Base-by-base conservation (phyloP, 2,113 vertebrate species). In the Sinocyclocheilus rhinocerous region DNA sequence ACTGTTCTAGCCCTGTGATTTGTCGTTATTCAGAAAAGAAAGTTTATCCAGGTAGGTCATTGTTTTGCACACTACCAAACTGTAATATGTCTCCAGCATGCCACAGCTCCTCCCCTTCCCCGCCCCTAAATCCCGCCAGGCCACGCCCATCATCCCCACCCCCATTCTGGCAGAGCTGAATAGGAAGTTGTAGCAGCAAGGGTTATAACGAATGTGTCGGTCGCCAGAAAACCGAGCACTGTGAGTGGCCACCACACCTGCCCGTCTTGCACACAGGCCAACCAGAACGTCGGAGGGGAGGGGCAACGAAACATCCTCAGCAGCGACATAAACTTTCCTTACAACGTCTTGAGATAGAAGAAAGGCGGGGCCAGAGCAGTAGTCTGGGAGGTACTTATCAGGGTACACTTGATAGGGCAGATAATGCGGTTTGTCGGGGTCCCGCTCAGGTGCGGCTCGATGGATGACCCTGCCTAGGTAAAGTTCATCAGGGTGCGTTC, bases 141-240 rank as follows among this genome's bases (percentile, higher is more conserved):
- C 94, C 22, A 65, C 83, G 7, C 92, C 65, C 10, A 97, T 91
- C 90, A 96, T 95, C 0, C 92, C 85, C 26, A 91, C 91, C 2
- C 76, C 79, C 86, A 95, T 86, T 70, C 86, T 85, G 0, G 94
- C 95, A 6, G 97, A 97, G 90, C 95, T 96, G 92, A 99, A 99
- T 87, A 98, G 95, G 88, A 97, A 96, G 84, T 92, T 94, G 73
- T 97, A 99, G 92, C 98, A 99, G 94, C 97, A 98, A 63, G 93
- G 91, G 18, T 98, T 97, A 90, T 97, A 99, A 63, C 92, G 94
- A 87, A 98, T 91, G 77, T 96, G 97, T 24, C 89, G 95, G 0
- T 92, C 92, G 65, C 97, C 98, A 0, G 97, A 95, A 78, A 99
- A 98, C 0, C 96, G 94, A 84, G 96, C 95, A 85, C 96, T 98